Conservation (phyloP, 2,888 invertebrate genomes). For the Trichopria drosophilae region DNA sequence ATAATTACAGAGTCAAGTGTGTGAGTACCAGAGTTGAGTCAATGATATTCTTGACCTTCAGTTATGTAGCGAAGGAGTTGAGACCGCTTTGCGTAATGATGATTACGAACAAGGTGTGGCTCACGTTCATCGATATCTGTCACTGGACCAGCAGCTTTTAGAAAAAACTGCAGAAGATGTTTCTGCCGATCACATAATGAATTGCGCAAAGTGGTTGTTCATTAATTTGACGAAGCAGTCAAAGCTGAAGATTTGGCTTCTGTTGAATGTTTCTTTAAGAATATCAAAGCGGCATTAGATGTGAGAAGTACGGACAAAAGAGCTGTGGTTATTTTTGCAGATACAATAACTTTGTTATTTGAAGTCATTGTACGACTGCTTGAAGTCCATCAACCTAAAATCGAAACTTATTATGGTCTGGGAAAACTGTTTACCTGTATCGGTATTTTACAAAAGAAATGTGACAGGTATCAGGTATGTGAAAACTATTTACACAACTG, state of each 20-base stretch:
- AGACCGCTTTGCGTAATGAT: slow-evolving; percentile 88
- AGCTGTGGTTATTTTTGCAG: slow-evolving; percentile 78
- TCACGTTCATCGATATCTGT: slow-evolving; percentile 90
- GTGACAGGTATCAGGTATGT: slow-evolving; percentile 74
- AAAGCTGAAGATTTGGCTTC: slow-evolving; percentile 83
- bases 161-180: slow-evolving; percentile 78
- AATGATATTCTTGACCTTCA: slow-evolving; percentile 94
- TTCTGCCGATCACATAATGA: slow-evolving; percentile 70
- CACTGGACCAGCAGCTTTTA: slow-evolving; percentile 85
- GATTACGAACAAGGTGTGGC: slow-evolving; percentile 97
- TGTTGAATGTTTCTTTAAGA: slow-evolving; percentile 91
- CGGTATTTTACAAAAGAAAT: slow-evolving; percentile 74
- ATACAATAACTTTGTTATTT: slow-evolving; percentile 80
- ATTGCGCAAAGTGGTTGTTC: slow-evolving; percentile 70
- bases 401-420: slow-evolving; percentile 86
- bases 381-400: slow-evolving; percentile 84
- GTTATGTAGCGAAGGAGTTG: slow-evolving; percentile 96
- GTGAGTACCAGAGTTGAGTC: slow-evolving; percentile 90
- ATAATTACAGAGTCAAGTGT: slow-evolving; percentile 76
- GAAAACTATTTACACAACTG: no score
- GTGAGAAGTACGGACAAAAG: slow-evolving; percentile 71
- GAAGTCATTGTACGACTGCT: slow-evolving; percentile 83
- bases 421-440: slow-evolving; percentile 75
- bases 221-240: slow-evolving; percentile 90
- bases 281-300: slow-evolving; percentile 69